phyloP scores from a whole-genome alignment of 2,888 invertebrate species.

The Amaurobius ferox region DNA sequence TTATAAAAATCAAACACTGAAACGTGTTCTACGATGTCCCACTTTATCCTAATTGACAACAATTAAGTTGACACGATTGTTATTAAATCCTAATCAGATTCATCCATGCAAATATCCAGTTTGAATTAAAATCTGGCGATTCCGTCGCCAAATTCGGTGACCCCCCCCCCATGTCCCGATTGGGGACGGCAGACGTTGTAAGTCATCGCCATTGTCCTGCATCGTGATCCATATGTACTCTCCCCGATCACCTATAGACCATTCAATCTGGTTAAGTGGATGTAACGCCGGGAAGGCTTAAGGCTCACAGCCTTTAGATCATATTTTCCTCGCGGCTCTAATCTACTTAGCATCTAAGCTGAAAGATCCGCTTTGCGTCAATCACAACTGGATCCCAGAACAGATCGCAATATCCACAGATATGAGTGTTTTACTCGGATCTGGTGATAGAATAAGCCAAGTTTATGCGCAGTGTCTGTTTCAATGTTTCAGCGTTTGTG shows the following conservation, averaged over 20 bases:
- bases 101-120: too few species aligned
- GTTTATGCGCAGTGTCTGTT: slow-evolving; percentile 17
- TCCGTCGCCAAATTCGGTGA: not conserved
- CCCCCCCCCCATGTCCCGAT: not conserved
- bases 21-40: too few species aligned
- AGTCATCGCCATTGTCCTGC: slow-evolving; percentile 42
- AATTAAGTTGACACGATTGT: too few species aligned
- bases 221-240: slow-evolving; percentile 42
- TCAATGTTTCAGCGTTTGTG: not conserved
- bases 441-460: not conserved
- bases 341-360: slow-evolving; percentile 64
- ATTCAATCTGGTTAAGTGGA: slow-evolving; percentile 66
- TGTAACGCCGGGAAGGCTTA: slow-evolving; percentile 39
- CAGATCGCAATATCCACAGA: not conserved
- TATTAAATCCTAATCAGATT: too few species aligned
- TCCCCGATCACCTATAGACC: slow-evolving; percentile 33
- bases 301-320: slow-evolving; percentile 27
- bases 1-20: too few species aligned
- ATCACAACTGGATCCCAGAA: slow-evolving; percentile 19
- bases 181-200: slow-evolving; percentile 35
- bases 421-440: not conserved
- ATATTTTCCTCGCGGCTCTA: slow-evolving; percentile 33
- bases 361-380: slow-evolving; percentile 56
- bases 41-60: too few species aligned
- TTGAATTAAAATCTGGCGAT: too few species aligned